Base-by-base conservation (phyloP, 2,113 vertebrate species). In the Lophura nycthemera region DNA sequence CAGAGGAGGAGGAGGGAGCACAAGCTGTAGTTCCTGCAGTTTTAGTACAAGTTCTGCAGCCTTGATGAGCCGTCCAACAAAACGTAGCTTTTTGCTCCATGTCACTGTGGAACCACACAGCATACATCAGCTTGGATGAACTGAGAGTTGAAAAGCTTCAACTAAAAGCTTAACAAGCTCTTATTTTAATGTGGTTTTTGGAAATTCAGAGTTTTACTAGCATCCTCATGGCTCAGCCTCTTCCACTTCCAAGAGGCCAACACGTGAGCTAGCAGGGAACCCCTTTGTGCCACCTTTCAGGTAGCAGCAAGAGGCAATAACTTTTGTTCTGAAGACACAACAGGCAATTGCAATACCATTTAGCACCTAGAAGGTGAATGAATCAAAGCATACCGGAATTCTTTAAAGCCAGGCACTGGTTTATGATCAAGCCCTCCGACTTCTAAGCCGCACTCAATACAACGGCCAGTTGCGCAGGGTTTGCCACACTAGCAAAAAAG, bases 401-500 rank as follows among this genome's bases (percentile, higher is more conserved):
- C 0, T 0, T 0, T 12, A 88, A 99, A 99, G 79, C 97, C 98
- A 0, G 0, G 0, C 12, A 96, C 0, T 1, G 98, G 20, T 0
- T 0, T 4, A 82, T 99, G 98, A 0, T 97, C 0, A 0, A 0
- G 0, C 13, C 99, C 99, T 88, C 99, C 99, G 3, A 99, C 94
- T 1, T 0, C 2, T 11, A 0, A 87, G 0, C 12, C 56, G 50
- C 99, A 99, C 42, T 99, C 99, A 0, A 97, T 5, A 64, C 99
- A 99, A 2, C 0, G 0, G 70, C 98, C 92, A 2, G 0, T 54
- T 57, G 98, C 22, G 98, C 97, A 97, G 3, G 99, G 99, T 30
- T 0, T 88, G 19, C 99, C 99, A 50, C 99, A 99, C 99, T 99
- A 64, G 21, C 13, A 65, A 93, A 79, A 79, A 79, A 52, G 29